Evolutionary conservation across 2,113 vertebrate species (phyloP), one percentile per base, ranked within the genome.

Genomic region (Labrus mixtus): DNA sequence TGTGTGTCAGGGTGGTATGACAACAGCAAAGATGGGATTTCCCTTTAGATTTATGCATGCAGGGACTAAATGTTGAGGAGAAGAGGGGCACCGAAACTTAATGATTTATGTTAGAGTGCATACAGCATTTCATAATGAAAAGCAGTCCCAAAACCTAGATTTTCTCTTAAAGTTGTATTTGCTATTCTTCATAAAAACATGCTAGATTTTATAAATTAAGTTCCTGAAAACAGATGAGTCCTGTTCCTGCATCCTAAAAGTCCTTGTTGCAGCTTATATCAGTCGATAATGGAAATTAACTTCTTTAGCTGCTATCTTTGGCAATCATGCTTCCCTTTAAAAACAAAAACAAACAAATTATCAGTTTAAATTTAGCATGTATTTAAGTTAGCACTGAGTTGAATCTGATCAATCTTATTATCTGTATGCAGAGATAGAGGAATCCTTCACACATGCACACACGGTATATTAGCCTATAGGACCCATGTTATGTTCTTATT

Each of bases 311-410:
- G 13, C 22, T 48, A 59, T 77, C 70, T 81, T 10, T 60, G 36
- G 19, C 20, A n/a, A 50, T 53, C 23, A 36, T 65, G 50, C 70
- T 83, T 85, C 81, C 85, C 82, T 57, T 62, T 72, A 17, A 29
- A 63, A 78, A 70, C 70, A 73, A 74, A 82, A 86, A 81, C 84
- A 88, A 82, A 86, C 73, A n/a, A 39, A n/a, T 50, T 0, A 64
- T 41, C 76, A 23, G 70, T 83, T 83, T 78, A 62, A 17, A 19
- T 20, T 79, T 68, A 62, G 63, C 68, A 48, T 45, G 68, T 63
- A 19, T 59, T 43, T 45, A 59, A 54, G 20, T 36, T 50, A 56
- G 17, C 41, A 53, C n/a, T 12, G 15, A 64, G 29, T 33, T 33
- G 4, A 33, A 33, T 25, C 25, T 48, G 72, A 76, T 20, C 51